Conservation (phyloP, 2,113 vertebrate species). For the Petrocephalus microphthalmus region DNA sequence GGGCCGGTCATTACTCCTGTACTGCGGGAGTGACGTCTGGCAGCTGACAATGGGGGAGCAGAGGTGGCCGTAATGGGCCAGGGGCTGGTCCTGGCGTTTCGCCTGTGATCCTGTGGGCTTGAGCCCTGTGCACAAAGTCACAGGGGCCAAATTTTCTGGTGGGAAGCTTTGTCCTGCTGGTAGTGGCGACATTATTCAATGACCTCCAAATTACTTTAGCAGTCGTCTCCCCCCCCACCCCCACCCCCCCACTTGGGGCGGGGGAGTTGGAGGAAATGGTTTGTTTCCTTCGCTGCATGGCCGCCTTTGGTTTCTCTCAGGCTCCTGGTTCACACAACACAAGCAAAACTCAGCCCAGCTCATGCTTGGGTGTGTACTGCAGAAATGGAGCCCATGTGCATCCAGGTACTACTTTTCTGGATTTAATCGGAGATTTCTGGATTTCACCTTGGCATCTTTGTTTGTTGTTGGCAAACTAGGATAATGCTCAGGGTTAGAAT, state of each 20-base stretch:
- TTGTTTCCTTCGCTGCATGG: background rate
- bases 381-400: too few species aligned
- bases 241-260: background rate
- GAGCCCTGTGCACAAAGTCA: conserved; percentile 5
- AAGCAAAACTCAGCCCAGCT: background rate
- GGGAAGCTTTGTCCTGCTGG: background rate
- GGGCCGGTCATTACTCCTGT: background rate
- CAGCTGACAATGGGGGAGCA: background rate
- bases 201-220: background rate
- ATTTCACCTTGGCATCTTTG: too few species aligned
- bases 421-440: too few species aligned
- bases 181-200: background rate
- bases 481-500: too few species aligned
- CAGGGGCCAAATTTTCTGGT: background rate
- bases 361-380: too few species aligned
- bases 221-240: too few species aligned
- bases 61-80: background rate
- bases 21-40: background rate
- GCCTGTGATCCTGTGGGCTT: background rate
- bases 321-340: background rate
- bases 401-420: too few species aligned
- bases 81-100: background rate
- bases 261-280: background rate
- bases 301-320: background rate
- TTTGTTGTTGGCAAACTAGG: too few species aligned